Base-by-base conservation (phyloP, 2,113 vertebrate genomes). In the Rattus rattus region DNA sequence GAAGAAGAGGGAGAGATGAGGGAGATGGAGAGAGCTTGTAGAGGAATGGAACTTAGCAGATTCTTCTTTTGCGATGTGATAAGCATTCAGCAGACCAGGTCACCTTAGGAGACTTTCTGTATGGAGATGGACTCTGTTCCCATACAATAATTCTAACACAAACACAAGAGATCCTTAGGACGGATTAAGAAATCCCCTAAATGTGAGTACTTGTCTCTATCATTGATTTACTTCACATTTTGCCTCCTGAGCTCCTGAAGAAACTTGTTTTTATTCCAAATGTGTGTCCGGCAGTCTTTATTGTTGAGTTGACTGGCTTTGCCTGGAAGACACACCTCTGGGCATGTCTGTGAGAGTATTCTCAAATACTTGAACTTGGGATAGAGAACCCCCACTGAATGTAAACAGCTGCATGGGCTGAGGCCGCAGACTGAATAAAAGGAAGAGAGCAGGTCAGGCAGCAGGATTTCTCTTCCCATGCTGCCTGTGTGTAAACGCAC, bases 31-130 rank as follows among this genome's bases (percentile, higher is more conserved):
- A 89, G 47, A 72, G 28, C n/a, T 17, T 3, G 12, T 8, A 54
- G 7, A 56, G 33, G 30, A 93, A 89, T 52, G 10, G 39, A 73
- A 54, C 43, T 28, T 12, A 73, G 52, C 56, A 33, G 47, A 80
- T 85, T 26, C 4, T 43, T 28, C 28, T 95, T 87, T 77, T 14
- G 76, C 69, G 24, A 95, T 88, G 6, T 80, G 77, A 30, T 92
- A 79, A 93, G 24, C 80, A 90, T 94, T 61, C 65, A 88, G 52
- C 70, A 88, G 43, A 90, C 54, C 7, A 84, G 28, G 24, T 26
- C 5, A 94, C 30, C 22, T 73, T 88, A 88, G 75, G 43, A 93
- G 59, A 47, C 70, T 92, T 94, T 49, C 90, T 96, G 30, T 54
- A 36, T 65, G 49, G 92, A 87, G 92, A 88, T 49, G 70, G 92